Conservation (phyloP, 1,140 invertebrate species). For the Calliopsis andreniformis region DNA sequence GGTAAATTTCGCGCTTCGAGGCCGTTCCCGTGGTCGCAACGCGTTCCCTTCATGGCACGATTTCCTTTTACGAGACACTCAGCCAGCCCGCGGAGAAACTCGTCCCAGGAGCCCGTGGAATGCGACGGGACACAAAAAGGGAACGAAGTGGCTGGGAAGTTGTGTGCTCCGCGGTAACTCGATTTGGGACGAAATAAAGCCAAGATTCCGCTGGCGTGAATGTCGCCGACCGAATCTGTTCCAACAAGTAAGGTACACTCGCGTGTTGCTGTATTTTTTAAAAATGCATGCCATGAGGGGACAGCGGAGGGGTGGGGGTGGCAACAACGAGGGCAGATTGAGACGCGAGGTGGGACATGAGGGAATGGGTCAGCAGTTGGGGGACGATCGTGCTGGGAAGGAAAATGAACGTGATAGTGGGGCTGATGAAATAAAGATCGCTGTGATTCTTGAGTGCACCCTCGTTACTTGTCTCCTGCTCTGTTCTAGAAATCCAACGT, state of each 20-base stretch:
- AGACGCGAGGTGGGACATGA: neutral
- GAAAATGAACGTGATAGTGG: conserved; percentile 16
- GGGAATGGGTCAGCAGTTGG: neutral
- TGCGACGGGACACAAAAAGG: conserved; percentile 26
- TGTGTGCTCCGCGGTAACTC: conserved; percentile 35
- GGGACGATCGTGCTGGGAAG: neutral
- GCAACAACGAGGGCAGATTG: neutral
- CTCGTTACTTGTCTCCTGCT: neutral
- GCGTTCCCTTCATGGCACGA: conserved; percentile 34
- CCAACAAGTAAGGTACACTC: neutral
- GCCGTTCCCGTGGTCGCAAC: conserved; percentile 18
- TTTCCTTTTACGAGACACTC: conserved; percentile 49
- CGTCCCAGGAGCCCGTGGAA: conserved; percentile 4
- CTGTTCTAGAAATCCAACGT: too few species aligned
- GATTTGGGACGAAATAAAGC: conserved; percentile 49
- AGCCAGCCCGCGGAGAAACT: conserved; percentile 25
- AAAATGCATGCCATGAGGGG: conserved; percentile 20
- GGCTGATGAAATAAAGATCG: conserved; percentile 43
- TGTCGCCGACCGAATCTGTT: conserved; percentile 18
- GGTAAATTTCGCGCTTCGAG: neutral
- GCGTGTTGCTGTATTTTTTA: conserved; percentile 18
- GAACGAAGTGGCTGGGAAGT: conserved; percentile 23
- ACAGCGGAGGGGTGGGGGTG: neutral
- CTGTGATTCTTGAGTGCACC: conserved; percentile 31
- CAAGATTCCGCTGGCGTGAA: conserved; percentile 23